Base-by-base conservation (phyloP, 2,113 vertebrate species). In the Phyllopteryx taeniolatus region DNA sequence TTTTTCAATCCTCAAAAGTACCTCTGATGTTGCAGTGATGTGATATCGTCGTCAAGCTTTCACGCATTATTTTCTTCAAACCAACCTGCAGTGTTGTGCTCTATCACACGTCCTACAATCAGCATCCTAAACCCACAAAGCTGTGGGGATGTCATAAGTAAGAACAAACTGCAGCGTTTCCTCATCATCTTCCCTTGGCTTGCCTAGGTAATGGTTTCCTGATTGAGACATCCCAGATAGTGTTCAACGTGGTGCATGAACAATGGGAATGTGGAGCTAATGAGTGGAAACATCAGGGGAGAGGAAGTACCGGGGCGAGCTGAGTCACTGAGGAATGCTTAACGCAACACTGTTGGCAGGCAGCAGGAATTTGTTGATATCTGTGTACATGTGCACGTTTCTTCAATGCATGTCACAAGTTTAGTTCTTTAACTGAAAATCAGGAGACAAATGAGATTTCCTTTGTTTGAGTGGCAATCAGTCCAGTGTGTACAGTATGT, bases 71-170 rank as follows among this genome's bases (percentile, higher is more conserved):
- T 73, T 44, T 43, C 67, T 83, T 75, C 33, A 75, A 84, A 83
- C 75, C 35, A 39, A 39, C 35, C 35, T 39, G 6, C 35, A 39
- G 35, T 39, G 35, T 39, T 39, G 35, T 39, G 35, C 35, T 39
- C 9, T 1, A 73, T 76, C 75, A 74, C 76, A 51, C 56, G 49
- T 68, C 63, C 76, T 71, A 75, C 82, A 82, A 83, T 84, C 81
- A 72, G 68, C 78, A 59, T 79, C 73, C 75, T 81, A 80, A 86
- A 83, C 71, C 79, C 74, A 86, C 84, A 84, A 66, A 79, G 87
- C 83, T 79, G 74, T 53, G 75, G 83, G 86, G 72, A 61, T 70
- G 80, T 68, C 79, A 81, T 81, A 83, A 85, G 81, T 63, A 78
- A 74, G 68, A 81, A 68, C 71, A 77, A 74, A 79, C 70, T 73